Evolutionary conservation across 2,113 vertebrate species (phyloP), one percentile per base, ranked within the genome.

Genomic region (Hiodon tergisus): DNA sequence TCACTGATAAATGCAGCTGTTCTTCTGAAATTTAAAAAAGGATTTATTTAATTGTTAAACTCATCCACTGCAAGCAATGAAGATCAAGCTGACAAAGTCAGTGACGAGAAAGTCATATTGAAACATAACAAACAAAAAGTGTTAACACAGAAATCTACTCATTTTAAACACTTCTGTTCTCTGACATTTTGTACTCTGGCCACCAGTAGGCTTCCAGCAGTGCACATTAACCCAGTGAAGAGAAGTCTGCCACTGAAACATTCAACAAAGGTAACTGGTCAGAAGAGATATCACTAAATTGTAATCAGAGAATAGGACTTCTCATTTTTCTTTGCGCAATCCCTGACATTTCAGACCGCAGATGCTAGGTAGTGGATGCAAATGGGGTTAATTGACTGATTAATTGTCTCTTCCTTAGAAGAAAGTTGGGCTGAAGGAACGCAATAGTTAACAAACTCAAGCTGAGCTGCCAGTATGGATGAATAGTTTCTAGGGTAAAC

Each of bases 401-500:
- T 9, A 5, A 16, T 11, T 4, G 54, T 51, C 11, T 14, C 13
- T 60, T 11, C 57, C 16, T 65, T 51, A 16, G 3, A 53, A 59
- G 54, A 55, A 67, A 59, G 73, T 11, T 52, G 52, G 10, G 31
- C 55, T 4, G 55, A 48, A 68, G 72, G 46, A 52, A 69, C 4
- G 31, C 53, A 67, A 67, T 60, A 52, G 66, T 78, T 69, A 81
- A 74, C 66, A 77, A 70, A 67, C 9, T 54, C 73, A 77, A 69
- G n/a, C 46, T 71, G 67, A 59, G 47, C 71, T 78, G 73, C 76
- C 67, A 52, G 73, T 57, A 63, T 59, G 78, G 77, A 71, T 59
- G 52, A 71, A 78, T 67, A 51, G 73, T 75, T 78, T 72, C 77
- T 78, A 67, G 57, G 77, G 77, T 67, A 68, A 72, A 75, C 75